Evolutionary conservation across 1,140 invertebrate species (phyloP).

Genomic region (Maniola jurtina): DNA sequence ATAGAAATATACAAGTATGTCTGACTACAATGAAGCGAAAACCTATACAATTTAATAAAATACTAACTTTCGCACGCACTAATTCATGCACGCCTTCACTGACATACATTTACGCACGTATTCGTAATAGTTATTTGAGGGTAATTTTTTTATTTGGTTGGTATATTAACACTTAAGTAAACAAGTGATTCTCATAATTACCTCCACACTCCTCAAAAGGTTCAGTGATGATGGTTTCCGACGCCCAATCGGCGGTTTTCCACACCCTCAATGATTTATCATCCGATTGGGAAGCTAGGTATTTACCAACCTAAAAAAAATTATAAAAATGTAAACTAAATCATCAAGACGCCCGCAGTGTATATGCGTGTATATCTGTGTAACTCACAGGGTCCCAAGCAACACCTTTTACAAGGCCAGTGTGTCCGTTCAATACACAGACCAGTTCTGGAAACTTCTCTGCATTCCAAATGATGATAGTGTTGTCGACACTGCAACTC

Average conservation of each 20-base stretch:
- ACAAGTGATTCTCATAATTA: constrained; percentile 22
- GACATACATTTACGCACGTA: too few species aligned
- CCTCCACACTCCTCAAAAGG: constrained; percentile 95
- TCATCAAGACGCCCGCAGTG: too few species aligned
- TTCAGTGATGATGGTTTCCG: constrained; percentile 91
- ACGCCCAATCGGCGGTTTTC: constrained; percentile 96
- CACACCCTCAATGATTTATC: constrained; percentile 96
- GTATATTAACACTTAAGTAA: too few species aligned
- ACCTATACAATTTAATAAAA: too few species aligned
- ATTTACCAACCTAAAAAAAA: constrained; percentile 88
- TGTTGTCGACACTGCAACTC: constrained; percentile 97
- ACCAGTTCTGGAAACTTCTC: constrained; percentile 91
- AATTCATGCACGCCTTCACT: too few species aligned
- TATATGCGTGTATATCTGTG: too few species aligned
- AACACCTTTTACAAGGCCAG: constrained; percentile 96
- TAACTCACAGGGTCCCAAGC: constrained; percentile 95
- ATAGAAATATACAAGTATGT: too few species aligned
- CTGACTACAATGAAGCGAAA: too few species aligned
- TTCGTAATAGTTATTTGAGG: too few species aligned
- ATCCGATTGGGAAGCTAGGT: constrained; percentile 97
- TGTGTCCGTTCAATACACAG: constrained; percentile 92
- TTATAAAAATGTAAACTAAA: not conserved
- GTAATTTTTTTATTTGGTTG: too few species aligned
- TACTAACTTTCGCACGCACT: too few species aligned
- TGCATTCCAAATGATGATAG: constrained; percentile 97